Evolutionary conservation across 2,888 invertebrate genomes (phyloP), one percentile per base, ranked within the genome.

Genomic region (Acrocera orbiculus): DNA sequence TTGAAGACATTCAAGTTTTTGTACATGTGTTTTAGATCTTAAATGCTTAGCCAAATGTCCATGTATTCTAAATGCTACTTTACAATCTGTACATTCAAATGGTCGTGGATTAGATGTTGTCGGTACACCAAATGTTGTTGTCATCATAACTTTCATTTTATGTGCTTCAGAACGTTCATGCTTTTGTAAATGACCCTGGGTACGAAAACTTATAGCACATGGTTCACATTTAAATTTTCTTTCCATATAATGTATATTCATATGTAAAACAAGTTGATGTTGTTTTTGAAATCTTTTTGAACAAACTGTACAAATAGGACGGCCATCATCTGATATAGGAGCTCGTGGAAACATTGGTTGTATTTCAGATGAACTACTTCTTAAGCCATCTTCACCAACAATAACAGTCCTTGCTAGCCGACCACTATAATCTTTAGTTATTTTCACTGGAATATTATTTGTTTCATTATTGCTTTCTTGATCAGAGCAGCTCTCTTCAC

Each of bases 21-120:
- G 86, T 26, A 93, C 89, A 54, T 95, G 95, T 71, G 86, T 83
- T 65, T 92, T 92, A 42, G 90, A 90, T 36, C 95, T 74, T 40
- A 96, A 67, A 66, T 98, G 96, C 60, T 95, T 95, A 1, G 93
- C 92, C 48, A 98, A 64, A 60, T 95, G 95, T 0, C 95, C 96
- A 51, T 92, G 93, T 50, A 93, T 93, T 46, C 89, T 70, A 57
- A 98, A 96, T 7, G 92, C 93, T 45, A 90, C 85, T 53, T 85
- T 86, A 57, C 96, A 96, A 53, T 95, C 92, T 14, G 76, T 76
- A 63, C 96, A 96, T 51, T 90, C 85, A 58, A 93, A 96, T 13
- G 95, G 93, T 32, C 95, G 70, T 3, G 95, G 95, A 62, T 95
- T 93, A 10, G 82, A 79, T 1, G 82, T 81, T 7, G 76, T 64